Percentiles rank a stretch among this genome's conserved stretches.
These are phyloP conservation scores for Anoplolepis gracilipes DNA, from an alignment of 1,140 invertebrate genomes.

Conservation along the genomic window DNA sequence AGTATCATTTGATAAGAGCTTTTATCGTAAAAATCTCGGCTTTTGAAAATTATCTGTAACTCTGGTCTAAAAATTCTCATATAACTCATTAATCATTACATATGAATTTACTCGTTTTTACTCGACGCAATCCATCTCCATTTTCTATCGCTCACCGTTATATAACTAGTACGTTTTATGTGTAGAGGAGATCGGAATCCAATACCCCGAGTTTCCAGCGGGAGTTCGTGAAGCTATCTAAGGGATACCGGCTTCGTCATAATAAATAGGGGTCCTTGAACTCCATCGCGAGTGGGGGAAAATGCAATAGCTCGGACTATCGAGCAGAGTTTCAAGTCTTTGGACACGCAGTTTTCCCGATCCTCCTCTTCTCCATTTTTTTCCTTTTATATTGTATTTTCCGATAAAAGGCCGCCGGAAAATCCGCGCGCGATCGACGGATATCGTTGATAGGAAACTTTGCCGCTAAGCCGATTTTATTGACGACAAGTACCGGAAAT, in stretches of 20 bases:
- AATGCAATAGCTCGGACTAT: conserved; percentile 67
- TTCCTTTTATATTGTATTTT: neutral
- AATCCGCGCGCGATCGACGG: conserved; percentile 41
- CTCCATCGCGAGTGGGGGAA: neutral
- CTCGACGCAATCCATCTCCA: conserved; percentile 62
- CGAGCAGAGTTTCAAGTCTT: conserved; percentile 24
- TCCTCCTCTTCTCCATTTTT: neutral
- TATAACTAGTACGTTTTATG: conserved; percentile 57
- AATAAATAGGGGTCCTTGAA: conserved; percentile 73
- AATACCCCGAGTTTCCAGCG: conserved; percentile 61
- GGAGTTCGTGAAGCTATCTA: conserved; percentile 53
- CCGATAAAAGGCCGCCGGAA: conserved; percentile 39
- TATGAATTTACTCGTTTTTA: conserved; percentile 14
- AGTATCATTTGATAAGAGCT: neutral
- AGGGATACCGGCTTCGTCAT: conserved; percentile 66
- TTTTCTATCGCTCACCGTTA: conserved; percentile 56
- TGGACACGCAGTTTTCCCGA: conserved; percentile 3
- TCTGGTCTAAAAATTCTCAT: neutral
- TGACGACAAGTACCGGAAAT: neutral
- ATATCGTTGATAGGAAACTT: conserved; percentile 51
- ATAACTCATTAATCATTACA: conserved; percentile 50
- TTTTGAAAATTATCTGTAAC: neutral
- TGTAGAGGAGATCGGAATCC: conserved; percentile 59
- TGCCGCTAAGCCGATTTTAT: conserved; percentile 20
- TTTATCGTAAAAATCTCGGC: neutral